These are phyloP conservation scores for Scolopax mira DNA, from an alignment of 2,113 vertebrate genomes.

Conservation along the genomic window DNA sequence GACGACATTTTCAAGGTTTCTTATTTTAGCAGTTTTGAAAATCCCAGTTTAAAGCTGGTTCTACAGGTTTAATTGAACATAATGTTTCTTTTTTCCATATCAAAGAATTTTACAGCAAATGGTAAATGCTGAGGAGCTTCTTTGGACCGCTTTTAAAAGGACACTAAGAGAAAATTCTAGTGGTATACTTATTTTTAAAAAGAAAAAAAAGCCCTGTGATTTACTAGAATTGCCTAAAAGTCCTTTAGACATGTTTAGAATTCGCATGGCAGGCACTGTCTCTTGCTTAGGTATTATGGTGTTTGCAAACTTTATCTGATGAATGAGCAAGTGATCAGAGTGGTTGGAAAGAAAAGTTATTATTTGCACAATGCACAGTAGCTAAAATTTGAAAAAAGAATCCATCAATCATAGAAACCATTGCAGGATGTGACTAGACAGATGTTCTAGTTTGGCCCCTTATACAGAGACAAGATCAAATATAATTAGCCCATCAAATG, in stretches of 20 bases:
- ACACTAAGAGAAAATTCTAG: not conserved
- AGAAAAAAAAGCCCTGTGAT: not conserved
- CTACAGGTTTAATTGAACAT: not conserved
- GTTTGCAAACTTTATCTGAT: not conserved
- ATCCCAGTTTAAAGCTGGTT: not conserved
- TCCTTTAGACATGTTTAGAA: not conserved
- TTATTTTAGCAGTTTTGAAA: not conserved
- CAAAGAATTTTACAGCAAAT: not conserved
- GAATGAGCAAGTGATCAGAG: not conserved
- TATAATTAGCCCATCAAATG: not conserved
- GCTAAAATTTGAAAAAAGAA: not conserved
- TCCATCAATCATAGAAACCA: not conserved
- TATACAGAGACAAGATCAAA: not conserved
- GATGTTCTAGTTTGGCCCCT: not conserved
- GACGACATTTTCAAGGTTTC: not conserved
- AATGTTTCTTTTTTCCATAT: not conserved
- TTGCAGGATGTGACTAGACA: not conserved
- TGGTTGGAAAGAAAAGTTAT: not conserved
- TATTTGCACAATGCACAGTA: not conserved
- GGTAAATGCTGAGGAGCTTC: not conserved
- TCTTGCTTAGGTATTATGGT: not conserved
- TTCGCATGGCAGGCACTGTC: not conserved
- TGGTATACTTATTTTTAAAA: not conserved
- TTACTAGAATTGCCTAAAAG: slow-evolving; percentile 12
- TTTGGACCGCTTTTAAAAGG: slow-evolving; percentile 1